These are phyloP conservation scores for Cebidichthys violaceus DNA, from an alignment of 2,113 vertebrate species.

Conservation along the genomic window DNA sequence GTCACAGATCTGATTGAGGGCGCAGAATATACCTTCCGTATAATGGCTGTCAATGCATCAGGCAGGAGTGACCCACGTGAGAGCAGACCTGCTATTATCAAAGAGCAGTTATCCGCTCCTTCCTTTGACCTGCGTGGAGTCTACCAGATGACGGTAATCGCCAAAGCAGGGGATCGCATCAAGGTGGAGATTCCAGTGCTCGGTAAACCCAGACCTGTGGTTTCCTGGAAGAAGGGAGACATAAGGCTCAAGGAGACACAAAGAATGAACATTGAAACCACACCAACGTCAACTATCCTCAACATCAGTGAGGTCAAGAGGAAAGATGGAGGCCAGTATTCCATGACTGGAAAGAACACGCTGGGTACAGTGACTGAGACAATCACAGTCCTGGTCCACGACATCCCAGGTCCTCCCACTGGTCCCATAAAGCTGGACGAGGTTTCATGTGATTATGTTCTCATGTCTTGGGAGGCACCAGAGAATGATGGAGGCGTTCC, in stretches of 20 bases:
- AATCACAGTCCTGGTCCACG: constrained; percentile 93
- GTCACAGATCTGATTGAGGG: constrained; percentile 92
- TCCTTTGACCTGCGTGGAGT: constrained; percentile 93
- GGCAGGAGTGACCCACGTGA: constrained; percentile 97
- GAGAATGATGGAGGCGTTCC: constrained; percentile 96
- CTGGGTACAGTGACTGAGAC: constrained; percentile 92
- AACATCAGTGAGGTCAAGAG: constrained; percentile 92
- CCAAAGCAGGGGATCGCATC: constrained; percentile 94
- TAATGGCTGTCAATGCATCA: constrained; percentile 96
- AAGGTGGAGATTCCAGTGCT: constrained; percentile 98
- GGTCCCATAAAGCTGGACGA: constrained; percentile 97
- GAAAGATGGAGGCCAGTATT: constrained; percentile 92
- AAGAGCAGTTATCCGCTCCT: constrained; percentile 92
- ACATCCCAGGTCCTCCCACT: constrained; percentile 95
- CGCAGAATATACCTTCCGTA: constrained; percentile 95
- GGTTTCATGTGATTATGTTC: constrained; percentile 93
- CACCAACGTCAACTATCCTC: constrained; percentile 92
- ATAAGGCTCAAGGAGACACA: constrained; percentile 92
- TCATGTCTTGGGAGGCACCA: constrained; percentile 95
- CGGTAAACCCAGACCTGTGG: constrained; percentile 92
- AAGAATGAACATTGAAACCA: constrained; percentile 94
- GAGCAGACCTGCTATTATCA: constrained; percentile 92
- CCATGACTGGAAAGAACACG: constrained; percentile 93
- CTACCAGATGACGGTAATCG: constrained; percentile 94
- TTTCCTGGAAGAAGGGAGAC: constrained; percentile 95